Evolutionary conservation across 1,140 invertebrate species (phyloP), one percentile per base, ranked within the genome.

Genomic region (Leptinotarsa lineolata): DNA sequence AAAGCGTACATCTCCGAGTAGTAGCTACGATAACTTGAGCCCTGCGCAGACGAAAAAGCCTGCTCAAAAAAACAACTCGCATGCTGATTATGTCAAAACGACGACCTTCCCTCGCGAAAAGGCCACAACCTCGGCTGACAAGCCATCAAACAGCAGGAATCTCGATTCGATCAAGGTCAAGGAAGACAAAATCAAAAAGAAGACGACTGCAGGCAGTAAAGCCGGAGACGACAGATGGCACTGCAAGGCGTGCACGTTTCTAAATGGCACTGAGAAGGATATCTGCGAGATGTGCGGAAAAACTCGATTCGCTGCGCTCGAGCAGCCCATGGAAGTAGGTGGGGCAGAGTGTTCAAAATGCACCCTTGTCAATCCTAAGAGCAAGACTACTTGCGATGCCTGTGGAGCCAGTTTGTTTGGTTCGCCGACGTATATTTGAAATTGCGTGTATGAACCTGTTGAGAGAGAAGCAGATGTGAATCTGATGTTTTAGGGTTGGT

Each of bases 271-370:
- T 2, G 76, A 81, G 0, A 83, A 82, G 58, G 86, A 89, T 5
- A 91, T 92, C 39, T 95, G 93, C 82, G 91, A 93, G 73, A 94
- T 94, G 88, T 95, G 93, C 79, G 88, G 89, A 4, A 93, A 93
- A 77, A 93, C 79, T 80, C 85, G 54, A 87, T 90, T 89, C 0
- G 87, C 90, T 5, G 90, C 91, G 78, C 86, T 88, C 22, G 91
- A 92, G 16, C 86, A 88, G 73, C 91, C 91, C 2, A 85, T 93
- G 24, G 89, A 89, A 4, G 91, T 92, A 44, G 92, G 93, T 0
- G 93, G 93, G 0, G 88, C 90, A 45, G 90, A 94, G 80, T 95
- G 93, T 81, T 90, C 90, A 2, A 85, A 89, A 44, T 95, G 93
- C 83, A 95, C 93, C n/a, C 84, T 93, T 15, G 91, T 94, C n/a